Evolutionary conservation across 2,113 vertebrate species (phyloP).

Genomic region (Rhabdornis inornatus): DNA sequence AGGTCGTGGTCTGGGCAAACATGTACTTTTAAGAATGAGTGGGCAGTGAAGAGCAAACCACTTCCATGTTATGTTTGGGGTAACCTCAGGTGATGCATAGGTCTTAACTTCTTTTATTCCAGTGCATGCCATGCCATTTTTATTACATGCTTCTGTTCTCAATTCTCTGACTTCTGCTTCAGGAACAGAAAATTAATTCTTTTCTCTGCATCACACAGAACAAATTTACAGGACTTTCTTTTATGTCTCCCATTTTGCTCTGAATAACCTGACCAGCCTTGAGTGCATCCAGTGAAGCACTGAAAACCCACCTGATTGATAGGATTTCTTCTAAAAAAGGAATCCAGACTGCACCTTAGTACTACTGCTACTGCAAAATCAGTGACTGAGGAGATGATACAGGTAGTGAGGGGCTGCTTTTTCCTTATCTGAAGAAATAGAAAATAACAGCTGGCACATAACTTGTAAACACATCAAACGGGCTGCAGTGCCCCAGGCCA

Average conservation of each 20-base stretch:
- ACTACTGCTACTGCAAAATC: neutral
- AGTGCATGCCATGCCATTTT: neutral
- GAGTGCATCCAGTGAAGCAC: neutral
- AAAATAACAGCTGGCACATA: neutral
- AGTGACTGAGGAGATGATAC: neutral
- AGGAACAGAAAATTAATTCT: neutral
- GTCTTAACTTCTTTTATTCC: neutral
- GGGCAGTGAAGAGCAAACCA: neutral
- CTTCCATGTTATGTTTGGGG: neutral
- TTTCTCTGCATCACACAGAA: neutral
- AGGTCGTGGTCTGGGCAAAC: fast-evolving
- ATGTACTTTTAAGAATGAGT: neutral
- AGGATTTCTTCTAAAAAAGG: neutral
- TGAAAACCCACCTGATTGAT: neutral
- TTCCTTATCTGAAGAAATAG: neutral
- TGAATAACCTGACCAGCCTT: neutral
- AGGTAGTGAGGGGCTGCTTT: neutral
- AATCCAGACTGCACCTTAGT: neutral
- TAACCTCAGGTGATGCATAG: neutral
- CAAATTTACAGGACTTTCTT: neutral
- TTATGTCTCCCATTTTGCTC: neutral
- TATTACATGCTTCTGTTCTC: neutral
- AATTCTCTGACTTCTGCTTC: neutral
- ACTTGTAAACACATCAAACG: neutral
- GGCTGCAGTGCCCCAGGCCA: neutral